A percentile compares a stretch with the other conserved stretches of the same genome.
Conservation (phyloP, 2,113 vertebrate species). For the Anser brachyrhynchus region DNA sequence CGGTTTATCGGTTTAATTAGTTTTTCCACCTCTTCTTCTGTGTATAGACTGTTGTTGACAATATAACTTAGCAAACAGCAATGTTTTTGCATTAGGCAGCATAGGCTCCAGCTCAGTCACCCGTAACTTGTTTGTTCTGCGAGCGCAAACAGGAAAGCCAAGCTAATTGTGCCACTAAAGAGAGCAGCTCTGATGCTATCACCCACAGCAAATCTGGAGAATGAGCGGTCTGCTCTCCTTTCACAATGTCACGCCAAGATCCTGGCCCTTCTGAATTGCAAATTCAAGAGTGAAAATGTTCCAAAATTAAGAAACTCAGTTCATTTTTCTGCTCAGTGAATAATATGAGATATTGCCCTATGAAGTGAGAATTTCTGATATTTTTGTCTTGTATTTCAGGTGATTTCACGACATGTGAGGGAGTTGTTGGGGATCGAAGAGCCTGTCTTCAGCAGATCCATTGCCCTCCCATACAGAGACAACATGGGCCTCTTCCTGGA, state of each 20-base stretch:
- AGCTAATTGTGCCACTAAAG: not conserved
- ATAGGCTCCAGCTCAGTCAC: not conserved
- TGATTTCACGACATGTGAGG: slow-evolving; percentile 78
- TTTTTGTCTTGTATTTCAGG: slow-evolving; percentile 76
- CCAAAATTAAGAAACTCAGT: not conserved
- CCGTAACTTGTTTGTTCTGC: not conserved
- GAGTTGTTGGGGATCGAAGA: slow-evolving; percentile 83
- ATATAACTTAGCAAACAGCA: not conserved
- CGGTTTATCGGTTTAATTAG: not conserved
- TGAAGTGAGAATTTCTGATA: slow-evolving; percentile 12
- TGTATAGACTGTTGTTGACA: not conserved
- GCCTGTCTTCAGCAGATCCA: slow-evolving; percentile 79
- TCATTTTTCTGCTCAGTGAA: not conserved
- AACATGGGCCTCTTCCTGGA: slow-evolving; percentile 83
- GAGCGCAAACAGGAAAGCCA: not conserved
- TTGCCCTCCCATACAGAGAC: slow-evolving; percentile 82
- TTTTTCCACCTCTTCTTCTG: not conserved
- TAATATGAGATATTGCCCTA: not conserved
- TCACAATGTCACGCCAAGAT: not conserved
- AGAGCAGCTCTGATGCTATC: not conserved
- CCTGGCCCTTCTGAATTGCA: not conserved
- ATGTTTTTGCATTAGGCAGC: not conserved
- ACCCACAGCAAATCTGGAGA: not conserved
- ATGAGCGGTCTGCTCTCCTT: not conserved
- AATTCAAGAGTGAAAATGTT: not conserved